Base-by-base conservation (phyloP, 2,888 invertebrate species). In the Tribolium freemani region DNA sequence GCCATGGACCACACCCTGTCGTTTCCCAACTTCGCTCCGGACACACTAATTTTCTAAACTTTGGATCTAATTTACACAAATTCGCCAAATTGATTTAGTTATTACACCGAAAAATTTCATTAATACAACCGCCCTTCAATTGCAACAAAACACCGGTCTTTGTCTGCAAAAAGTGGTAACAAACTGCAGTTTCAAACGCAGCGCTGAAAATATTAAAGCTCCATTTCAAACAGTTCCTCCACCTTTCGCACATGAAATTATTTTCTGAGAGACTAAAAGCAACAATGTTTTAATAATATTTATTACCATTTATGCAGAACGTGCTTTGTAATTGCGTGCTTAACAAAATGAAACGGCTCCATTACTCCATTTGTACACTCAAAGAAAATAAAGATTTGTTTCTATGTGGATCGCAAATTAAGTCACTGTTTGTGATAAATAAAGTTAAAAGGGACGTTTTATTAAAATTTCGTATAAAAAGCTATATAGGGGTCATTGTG, bases 1-100 rank as follows among this genome's bases (percentile, higher is more conserved):
- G 71, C 77, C 77, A 68, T 63, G 80, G 79, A 84, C 84, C 85
- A 84, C 85, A 84, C 85, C 85, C 85, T 76, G 74, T 53, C 69
- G 58, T 69, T 69, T 63, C 30, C 46, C 64, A 58, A 70, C 64
- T 72, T 63, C 58, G 69, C 73, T 58, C 46, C 60, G 48, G 44
- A 57, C 46, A 31, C 63, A 21, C 69, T 60, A 66, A 72, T 72
- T 73, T 61, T 58, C 73, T 54, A 69, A 69, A 72, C 68, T 69
- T 72, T 69, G 13, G 30, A 72, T 72, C 68, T 72, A 72, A 72
- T 72, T 72, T 69, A 69, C 68, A 69, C 72, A 57, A 72, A 72
- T 72, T 72, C 63, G 38, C 56, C 70, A 63, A 70, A 70, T 70
- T 70, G 16, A 72, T 68, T 72, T 72, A 61, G 61, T 67, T 68